A percentile compares a stretch with the other conserved stretches of the same genome.
phyloP scores from a whole-genome alignment of 2,113 vertebrate species.

The Gallinago jamesoni region DNA sequence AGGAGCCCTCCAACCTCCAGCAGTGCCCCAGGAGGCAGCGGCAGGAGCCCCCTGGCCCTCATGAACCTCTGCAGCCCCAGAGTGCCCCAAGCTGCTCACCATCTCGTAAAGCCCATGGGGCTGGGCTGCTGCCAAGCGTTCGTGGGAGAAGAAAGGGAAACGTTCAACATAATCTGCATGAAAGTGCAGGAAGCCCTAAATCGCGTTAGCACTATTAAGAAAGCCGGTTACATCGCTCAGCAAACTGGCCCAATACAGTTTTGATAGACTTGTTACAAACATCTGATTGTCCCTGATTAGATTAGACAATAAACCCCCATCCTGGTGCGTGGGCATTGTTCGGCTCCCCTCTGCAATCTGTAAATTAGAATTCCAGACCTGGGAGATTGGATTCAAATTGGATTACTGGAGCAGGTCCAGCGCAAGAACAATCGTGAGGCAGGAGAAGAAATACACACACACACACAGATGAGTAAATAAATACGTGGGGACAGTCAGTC shows the following conservation, averaged over 20 bases:
- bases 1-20: not conserved
- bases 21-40: accelerated
- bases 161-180: slow-evolving; percentile 27
- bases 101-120: not conserved
- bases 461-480: not conserved
- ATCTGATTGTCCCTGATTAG: slow-evolving; percentile 69
- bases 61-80: not conserved
- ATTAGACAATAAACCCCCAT: slow-evolving; percentile 65
- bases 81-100: not conserved
- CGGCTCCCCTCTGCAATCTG: slow-evolving; percentile 55
- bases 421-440: slow-evolving; percentile 14
- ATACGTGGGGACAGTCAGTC: slow-evolving; percentile 18
- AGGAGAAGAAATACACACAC: not conserved
- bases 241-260: slow-evolving; percentile 39
- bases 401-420: slow-evolving; percentile 74
- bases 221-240: not conserved
- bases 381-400: slow-evolving; percentile 74
- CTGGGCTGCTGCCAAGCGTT: slow-evolving; percentile 29
- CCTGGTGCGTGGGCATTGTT: slow-evolving; percentile 31
- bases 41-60: not conserved
- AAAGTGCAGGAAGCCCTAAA: slow-evolving; percentile 34
- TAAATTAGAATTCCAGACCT: slow-evolving; percentile 74
- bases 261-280: slow-evolving; percentile 66
- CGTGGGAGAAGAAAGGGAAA: slow-evolving; percentile 52
- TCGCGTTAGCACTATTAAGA: slow-evolving; percentile 37